Evolutionary conservation across 2,888 invertebrate species (phyloP).

Genomic region (Caenorhabditis parvicauda): DNA sequence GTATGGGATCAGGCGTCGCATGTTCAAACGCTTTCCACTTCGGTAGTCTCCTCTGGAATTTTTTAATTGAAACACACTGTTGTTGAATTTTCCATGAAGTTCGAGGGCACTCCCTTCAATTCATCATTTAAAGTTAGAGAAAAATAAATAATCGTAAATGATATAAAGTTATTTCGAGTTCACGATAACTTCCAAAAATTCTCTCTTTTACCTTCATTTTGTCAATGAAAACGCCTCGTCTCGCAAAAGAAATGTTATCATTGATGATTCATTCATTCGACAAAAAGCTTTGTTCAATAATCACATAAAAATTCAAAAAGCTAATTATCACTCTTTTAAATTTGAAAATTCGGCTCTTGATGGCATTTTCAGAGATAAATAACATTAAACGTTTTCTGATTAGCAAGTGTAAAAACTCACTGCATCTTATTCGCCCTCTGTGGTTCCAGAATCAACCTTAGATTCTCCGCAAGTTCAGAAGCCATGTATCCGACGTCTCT

Average conservation of each 20-base stretch:
- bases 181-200: neutral
- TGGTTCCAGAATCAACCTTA: constrained; percentile 90
- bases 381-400: neutral
- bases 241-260: neutral
- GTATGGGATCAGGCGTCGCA: constrained; percentile 96
- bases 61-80: neutral
- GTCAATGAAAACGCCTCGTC: neutral
- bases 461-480: constrained; percentile 84
- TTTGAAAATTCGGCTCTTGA: no score
- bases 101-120: no score
- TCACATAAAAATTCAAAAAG: no score
- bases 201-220: neutral
- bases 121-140: no score
- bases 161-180: neutral
- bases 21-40: constrained; percentile 93
- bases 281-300: no score
- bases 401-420: constrained; percentile 52
- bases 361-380: neutral
- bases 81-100: neutral
- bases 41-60: constrained; percentile 83
- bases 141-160: neutral
- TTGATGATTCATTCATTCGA: no score
- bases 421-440: constrained; percentile 85
- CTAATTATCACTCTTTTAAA: no score
- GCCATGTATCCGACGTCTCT: constrained; percentile 68